These are phyloP conservation scores for Metacarcinus magister DNA, from an alignment of 2,888 invertebrate genomes.

Conservation along the genomic window DNA sequence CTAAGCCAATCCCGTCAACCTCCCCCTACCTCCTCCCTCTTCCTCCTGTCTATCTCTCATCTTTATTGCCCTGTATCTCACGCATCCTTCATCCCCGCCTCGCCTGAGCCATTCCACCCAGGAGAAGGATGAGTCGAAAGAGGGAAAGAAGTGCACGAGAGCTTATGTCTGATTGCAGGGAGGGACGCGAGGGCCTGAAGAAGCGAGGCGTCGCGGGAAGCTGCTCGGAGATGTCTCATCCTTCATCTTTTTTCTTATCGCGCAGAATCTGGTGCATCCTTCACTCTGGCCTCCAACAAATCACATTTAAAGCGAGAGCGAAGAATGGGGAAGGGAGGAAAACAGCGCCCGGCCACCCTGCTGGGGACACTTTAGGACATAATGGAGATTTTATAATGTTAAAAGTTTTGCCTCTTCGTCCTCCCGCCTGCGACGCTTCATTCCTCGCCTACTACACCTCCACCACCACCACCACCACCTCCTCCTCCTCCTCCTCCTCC, in stretches of 20 bases:
- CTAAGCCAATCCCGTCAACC: conserved; percentile 45
- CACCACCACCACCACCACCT: neutral
- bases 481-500: neutral
- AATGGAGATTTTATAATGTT: conserved; percentile 48
- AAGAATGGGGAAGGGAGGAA: conserved; percentile 45
- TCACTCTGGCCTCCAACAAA: conserved; percentile 45
- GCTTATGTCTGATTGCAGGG: conserved; percentile 36
- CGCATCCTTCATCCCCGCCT: conserved; percentile 48
- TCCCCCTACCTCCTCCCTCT: conserved; percentile 5
- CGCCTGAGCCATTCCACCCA: conserved; percentile 16
- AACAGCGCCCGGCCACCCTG: conserved; percentile 36
- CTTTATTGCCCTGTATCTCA: conserved; percentile 48
- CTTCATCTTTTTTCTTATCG: conserved; percentile 48
- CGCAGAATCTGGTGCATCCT: conserved; percentile 36
- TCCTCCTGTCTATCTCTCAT: conserved; percentile 19
- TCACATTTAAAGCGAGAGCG: conserved; percentile 48
- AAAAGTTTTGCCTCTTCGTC: conserved; percentile 31
- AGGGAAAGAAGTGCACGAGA: conserved; percentile 20
- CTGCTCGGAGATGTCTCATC: conserved; percentile 29
- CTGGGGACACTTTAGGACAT: conserved; percentile 48
- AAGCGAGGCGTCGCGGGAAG: conserved; percentile 36
- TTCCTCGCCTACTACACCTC: neutral
- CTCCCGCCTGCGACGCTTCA: conserved; percentile 36
- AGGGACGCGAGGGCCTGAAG: conserved; percentile 40
- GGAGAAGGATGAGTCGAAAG: conserved; percentile 53